These are phyloP conservation scores for Melospiza melodia DNA, from an alignment of 2,113 vertebrate species.

Conservation along the genomic window DNA sequence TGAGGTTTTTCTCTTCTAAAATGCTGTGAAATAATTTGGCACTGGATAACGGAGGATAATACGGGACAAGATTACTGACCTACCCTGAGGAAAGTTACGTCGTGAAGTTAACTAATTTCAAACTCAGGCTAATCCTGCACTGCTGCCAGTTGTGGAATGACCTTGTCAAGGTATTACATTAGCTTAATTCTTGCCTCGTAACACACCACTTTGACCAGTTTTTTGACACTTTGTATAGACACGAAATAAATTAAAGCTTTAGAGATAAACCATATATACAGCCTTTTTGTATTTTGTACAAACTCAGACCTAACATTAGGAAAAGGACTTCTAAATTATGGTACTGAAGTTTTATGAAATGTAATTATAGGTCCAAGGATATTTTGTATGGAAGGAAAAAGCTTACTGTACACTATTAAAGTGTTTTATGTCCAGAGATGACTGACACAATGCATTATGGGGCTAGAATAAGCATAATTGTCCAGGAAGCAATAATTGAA, in stretches of 20 bases:
- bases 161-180: slow-evolving; percentile 5
- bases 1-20: not conserved
- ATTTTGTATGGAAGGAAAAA: slow-evolving; percentile 61
- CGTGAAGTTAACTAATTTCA: slow-evolving; percentile 8
- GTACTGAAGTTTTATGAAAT: slow-evolving; percentile 71
- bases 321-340: slow-evolving; percentile 66
- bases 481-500: slow-evolving; percentile 75
- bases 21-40: not conserved
- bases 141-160: not conserved
- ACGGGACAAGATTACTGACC: not conserved
- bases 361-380: slow-evolving; percentile 70
- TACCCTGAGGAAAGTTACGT: not conserved
- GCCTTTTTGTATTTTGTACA: slow-evolving; percentile 21
- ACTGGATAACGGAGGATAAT: not conserved
- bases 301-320: slow-evolving; percentile 62
- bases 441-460: slow-evolving; percentile 72
- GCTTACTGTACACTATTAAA: slow-evolving; percentile 66
- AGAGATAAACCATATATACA: not conserved
- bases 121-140: not conserved
- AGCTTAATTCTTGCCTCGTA: not conserved
- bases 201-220: not conserved
- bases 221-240: slow-evolving; percentile 28
- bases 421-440: slow-evolving; percentile 71
- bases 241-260: slow-evolving; percentile 54
- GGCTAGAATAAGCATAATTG: slow-evolving; percentile 76